Base-by-base conservation (phyloP, 2,113 vertebrate genomes). In the Periophthalmus modestus region DNA sequence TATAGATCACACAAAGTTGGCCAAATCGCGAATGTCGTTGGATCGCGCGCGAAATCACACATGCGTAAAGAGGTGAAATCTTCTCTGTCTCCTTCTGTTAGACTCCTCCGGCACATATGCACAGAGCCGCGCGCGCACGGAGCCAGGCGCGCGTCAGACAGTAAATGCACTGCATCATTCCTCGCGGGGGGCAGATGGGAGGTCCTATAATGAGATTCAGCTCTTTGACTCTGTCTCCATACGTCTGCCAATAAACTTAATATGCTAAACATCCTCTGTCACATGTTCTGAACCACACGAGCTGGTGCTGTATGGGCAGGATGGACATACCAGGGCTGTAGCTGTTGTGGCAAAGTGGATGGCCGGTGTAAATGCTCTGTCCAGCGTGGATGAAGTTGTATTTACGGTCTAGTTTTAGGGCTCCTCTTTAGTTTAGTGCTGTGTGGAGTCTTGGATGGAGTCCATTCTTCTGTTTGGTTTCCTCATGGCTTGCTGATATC, bases 141-240 rank as follows among this genome's bases (percentile, higher is more conserved):
- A 33, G 87, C 75, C 57, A 59, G 63, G 81, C 68, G 72, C 85
- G 74, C 81, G 78, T 84, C 82, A 81, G 73, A 71, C 86, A 89
- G 87, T 89, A 82, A 85, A 90, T 90, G 74, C 93, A 89, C 93
- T 95, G 95, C 95, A 96, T 96, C 95, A 92, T 93, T 94, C 91
- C 85, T 93, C 61, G 39, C 80, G 83, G 85, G 89, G 89, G 92
- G 87, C 90, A 85, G 86, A 72, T 74, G 91, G 88, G 93, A 93
- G 92, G 84, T 91, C 82, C 87, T 92, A 93, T 95, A 93, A 94
- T 92, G 92, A 94, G 86, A 92, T 93, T 90, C 82, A 59, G 73
- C 78, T 87, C 88, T 78, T 92, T 86, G 84, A 88, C 85, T 87
- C 86, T 77, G 74, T 87, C 85, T 92, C 78, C 84, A 83, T 87